Conservation (phyloP, 1,140 invertebrate genomes). For the Pogonognathellus flavescens region DNA sequence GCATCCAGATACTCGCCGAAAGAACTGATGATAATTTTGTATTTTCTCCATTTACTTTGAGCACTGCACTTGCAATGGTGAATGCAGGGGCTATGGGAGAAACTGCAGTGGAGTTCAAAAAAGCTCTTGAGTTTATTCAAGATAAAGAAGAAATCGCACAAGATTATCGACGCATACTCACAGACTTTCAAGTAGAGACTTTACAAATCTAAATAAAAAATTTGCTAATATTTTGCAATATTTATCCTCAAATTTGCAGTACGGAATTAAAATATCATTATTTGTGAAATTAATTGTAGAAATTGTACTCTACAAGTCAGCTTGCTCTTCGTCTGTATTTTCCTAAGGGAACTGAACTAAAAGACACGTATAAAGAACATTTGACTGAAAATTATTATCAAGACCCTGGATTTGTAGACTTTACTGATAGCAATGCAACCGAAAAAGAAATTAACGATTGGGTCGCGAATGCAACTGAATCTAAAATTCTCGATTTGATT, state of each 20-base stretch:
- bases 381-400: constrained; percentile 73
- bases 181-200: constrained; percentile 46
- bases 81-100: constrained; percentile 51
- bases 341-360: constrained; percentile 70
- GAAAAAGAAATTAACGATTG: constrained; percentile 77
- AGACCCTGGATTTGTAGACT: constrained; percentile 74
- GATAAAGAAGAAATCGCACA: constrained; percentile 18
- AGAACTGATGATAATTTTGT: constrained; percentile 46
- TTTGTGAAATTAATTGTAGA: background rate
- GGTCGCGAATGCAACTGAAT: constrained; percentile 80
- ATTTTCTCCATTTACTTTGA: constrained; percentile 58
- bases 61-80: constrained; percentile 46
- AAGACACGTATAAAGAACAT: constrained; percentile 70
- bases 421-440: constrained; percentile 70
- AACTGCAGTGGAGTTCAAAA: constrained; percentile 55
- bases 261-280: background rate
- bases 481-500: constrained; percentile 80
- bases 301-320: background rate
- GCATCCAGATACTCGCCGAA: constrained; percentile 26
- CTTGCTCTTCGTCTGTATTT: background rate
- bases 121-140: constrained; percentile 1
- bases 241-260: background rate
- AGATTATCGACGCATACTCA: constrained; percentile 49
- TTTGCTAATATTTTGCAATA: no score
- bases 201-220: background rate